phyloP scores from a whole-genome alignment of 2,888 invertebrate genomes.

The Coleophora flavipennella region DNA sequence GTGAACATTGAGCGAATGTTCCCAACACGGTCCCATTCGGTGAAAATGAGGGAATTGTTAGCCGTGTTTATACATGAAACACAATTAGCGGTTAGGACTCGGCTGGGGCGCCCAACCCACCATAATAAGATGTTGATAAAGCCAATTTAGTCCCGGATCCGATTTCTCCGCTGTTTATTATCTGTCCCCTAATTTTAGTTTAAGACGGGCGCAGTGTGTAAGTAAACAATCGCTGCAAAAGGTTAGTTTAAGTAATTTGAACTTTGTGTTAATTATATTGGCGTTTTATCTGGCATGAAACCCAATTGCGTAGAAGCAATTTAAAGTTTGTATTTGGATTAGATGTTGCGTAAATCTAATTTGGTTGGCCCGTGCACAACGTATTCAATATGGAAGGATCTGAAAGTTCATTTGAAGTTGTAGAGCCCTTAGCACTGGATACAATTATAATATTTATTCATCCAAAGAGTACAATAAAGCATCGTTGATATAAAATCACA shows the following conservation, averaged over 20 bases:
- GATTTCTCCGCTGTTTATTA: conserved; percentile 43
- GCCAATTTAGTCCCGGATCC: conserved; percentile 39
- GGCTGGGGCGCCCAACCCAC: conserved; percentile 1
- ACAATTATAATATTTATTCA: too few relatives aligned
- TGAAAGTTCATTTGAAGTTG: too few relatives aligned
- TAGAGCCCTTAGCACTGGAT: too few relatives aligned
- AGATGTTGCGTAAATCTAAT: background rate
- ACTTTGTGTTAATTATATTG: conserved; percentile 32
- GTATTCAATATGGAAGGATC: too few relatives aligned
- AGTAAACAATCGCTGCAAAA: conserved; percentile 41
- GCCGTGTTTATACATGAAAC: conserved; percentile 39
- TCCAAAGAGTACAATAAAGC: too few relatives aligned
- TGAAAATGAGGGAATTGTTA: conserved; percentile 36
- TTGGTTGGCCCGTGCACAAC: background rate
- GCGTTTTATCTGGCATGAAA: conserved; percentile 17
- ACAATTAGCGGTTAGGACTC: conserved; percentile 43
- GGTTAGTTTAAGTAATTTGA: conserved; percentile 40
- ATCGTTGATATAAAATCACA: too few relatives aligned
- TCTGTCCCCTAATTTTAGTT: conserved; percentile 43
- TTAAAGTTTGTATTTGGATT: conserved; percentile 4
- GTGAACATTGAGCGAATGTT: too few relatives aligned
- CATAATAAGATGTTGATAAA: conserved; percentile 36
- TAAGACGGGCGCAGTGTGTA: conserved; percentile 21
- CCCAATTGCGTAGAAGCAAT: conserved; percentile 8
- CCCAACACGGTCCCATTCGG: conserved; percentile 1